Evolutionary conservation across 2,797 vertebrate species (phyloP).

Genomic region (Amblyraja radiata): DNA sequence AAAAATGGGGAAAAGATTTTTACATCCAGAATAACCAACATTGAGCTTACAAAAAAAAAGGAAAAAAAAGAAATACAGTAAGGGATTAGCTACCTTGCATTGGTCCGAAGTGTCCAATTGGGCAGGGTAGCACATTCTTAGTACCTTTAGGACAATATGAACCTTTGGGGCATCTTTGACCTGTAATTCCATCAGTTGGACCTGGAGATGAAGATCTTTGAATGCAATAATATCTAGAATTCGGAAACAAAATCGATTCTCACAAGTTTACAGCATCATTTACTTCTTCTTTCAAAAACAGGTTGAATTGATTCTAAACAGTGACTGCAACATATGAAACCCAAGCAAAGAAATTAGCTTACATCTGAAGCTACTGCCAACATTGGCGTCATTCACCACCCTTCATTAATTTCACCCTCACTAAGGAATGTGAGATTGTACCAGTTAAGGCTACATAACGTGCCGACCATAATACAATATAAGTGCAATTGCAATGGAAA

Average conservation of each 20-base stretch:
- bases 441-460: neutral
- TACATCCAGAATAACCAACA: neutral
- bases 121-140: neutral
- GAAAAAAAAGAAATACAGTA: neutral
- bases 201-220: constrained; percentile 57
- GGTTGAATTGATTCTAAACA: neutral
- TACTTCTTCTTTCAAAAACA: neutral
- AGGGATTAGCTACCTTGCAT: neutral
- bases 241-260: neutral
- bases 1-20: neutral
- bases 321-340: neutral
- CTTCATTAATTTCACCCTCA: neutral
- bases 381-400: neutral
- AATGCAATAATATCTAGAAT: constrained; percentile 76
- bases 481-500: neutral
- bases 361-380: neutral
- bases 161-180: constrained; percentile 68
- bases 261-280: neutral
- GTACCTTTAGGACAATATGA: constrained; percentile 76
- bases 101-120: neutral
- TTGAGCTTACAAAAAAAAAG: neutral
- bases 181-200: constrained; percentile 62
- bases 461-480: neutral
- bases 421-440: neutral
- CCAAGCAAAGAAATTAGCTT: neutral